Evolutionary conservation across 2,888 invertebrate species (phyloP).

Genomic region (Thelaira solivaga): DNA sequence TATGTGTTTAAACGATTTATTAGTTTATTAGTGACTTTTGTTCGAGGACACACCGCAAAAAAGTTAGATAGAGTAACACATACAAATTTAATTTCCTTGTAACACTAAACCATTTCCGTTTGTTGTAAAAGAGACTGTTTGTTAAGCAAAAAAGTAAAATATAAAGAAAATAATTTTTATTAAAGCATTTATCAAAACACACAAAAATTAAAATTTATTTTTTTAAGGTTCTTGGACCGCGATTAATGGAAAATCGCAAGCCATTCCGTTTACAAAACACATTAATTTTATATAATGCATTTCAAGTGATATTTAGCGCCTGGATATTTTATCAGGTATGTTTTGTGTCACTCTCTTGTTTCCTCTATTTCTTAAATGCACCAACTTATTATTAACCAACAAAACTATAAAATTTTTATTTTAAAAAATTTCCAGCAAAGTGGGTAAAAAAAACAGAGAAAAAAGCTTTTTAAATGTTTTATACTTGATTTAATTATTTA

Average conservation of each 20-base stretch:
- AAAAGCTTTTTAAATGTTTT: slow-evolving; percentile 11
- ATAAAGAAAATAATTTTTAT: no score
- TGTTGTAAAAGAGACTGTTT: background rate
- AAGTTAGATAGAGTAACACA: no score
- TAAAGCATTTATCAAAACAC: no score
- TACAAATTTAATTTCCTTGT: background rate
- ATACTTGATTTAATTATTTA: slow-evolving; percentile 22
- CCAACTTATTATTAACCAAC: background rate
- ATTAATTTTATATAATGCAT: slow-evolving; percentile 88
- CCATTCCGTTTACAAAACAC: slow-evolving; percentile 88
- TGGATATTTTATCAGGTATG: slow-evolving; percentile 95
- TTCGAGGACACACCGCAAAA: no score
- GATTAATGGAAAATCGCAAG: slow-evolving; percentile 93
- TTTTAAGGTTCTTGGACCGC: slow-evolving; percentile 86
- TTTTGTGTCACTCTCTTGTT: no score
- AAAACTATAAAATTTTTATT: background rate
- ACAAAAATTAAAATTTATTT: no score
- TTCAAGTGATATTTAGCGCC: slow-evolving; percentile 92
- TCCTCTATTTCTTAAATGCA: background rate
- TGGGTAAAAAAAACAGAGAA: background rate
- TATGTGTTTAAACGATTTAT: slow-evolving; percentile 72
- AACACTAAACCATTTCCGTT: background rate
- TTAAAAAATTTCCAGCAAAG: slow-evolving; percentile 31
- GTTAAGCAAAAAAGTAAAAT: background rate
- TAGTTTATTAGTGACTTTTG: background rate